Evolutionary conservation across 2,113 vertebrate genomes (phyloP), one percentile per base, ranked within the genome.

Genomic region (Australoheros scitulus): DNA sequence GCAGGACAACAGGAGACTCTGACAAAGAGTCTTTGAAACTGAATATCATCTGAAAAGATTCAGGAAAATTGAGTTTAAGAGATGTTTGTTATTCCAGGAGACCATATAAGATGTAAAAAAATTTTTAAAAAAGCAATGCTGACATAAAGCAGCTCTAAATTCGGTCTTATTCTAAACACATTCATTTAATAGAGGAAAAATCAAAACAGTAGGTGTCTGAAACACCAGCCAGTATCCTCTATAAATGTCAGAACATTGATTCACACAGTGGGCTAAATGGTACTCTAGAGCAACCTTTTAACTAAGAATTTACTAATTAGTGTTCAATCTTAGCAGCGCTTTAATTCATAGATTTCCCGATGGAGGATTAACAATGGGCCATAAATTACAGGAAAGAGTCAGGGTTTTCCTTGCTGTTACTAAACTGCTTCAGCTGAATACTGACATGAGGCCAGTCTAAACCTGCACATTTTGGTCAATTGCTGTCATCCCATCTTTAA

Each of bases 221-320:
- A 75, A 75, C 59, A 77, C 18, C 57, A 77, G 61, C 79, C 72
- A 65, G 59, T 68, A 68, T 36, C 65, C 26, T 79, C 50, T 61
- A 18, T 26, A 77, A 79, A 79, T 68, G 76, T 85, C 76, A 61
- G 52, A 65, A 57, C 65, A 61, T 6, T 57, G 75, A 81, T 80
- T 77, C 57, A 52, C 43, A 77, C 61, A 76, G 68, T 72, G 26
- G 68, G 26, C 68, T 72, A 72, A 72, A 72, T 52, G 26, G 4
- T 32, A 72, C 68, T 72, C 26, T n/a, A 72, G 43, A 52, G 26
- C 17, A 72, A 52, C 47, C 43, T 72, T 72, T 52, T 52, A 32
- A 32, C 17, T 32, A n/a, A 72, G 68, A 72, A 72, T 72, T 72
- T 32, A 72, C 43, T 55, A 72, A 72, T 72, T 72, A 72, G 68